Evolutionary conservation across 1,140 invertebrate genomes (phyloP), one percentile per base, ranked within the genome.

Genomic region (Formica exsecta): DNA sequence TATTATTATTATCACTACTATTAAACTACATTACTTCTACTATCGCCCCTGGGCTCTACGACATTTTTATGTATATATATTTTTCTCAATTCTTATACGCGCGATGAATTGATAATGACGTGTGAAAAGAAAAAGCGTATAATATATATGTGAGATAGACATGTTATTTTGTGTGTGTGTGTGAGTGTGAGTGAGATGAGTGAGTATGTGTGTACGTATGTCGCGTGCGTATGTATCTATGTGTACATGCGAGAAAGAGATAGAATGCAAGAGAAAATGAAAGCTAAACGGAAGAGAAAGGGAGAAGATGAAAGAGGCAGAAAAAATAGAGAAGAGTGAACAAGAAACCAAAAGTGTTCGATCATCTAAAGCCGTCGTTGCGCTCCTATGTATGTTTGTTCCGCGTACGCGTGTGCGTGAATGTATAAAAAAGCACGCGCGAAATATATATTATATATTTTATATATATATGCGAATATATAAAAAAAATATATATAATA

Each of bases 331-430:
- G 3, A 32, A 38, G 64, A 71, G 70, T 59, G 75, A 87, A 90
- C 80, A 90, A 90, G 88, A 92, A 94, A 93, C 94, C 94, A 93
- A 93, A 94, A 95, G 94, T 95, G 93, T 94, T 94, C 94, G 93
- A 94, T 94, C 91, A 91, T 94, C 85, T 93, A 93, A 16, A 51
- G 94, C 93, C 94, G 92, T 92, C 93, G 93, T 94, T 94, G 91
- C 87, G 92, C 91, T 93, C 90, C 89, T 92, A 86, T 91, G 90
- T 90, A 86, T 92, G 86, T 77, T 79, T 68, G 70, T 81, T 77
- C 76, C 65, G 41, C 29, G 83, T 71, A 74, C 57, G 48, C 54
- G 48, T 44, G 64, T 61, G 70, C 48, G 29, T 89, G 85, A 77
- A n/a, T 73, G 38, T 59, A 25, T 89, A 70, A 90, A 51, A n/a